Conservation (phyloP, 2,888 invertebrate genomes). For the Allolobophora icterica region DNA sequence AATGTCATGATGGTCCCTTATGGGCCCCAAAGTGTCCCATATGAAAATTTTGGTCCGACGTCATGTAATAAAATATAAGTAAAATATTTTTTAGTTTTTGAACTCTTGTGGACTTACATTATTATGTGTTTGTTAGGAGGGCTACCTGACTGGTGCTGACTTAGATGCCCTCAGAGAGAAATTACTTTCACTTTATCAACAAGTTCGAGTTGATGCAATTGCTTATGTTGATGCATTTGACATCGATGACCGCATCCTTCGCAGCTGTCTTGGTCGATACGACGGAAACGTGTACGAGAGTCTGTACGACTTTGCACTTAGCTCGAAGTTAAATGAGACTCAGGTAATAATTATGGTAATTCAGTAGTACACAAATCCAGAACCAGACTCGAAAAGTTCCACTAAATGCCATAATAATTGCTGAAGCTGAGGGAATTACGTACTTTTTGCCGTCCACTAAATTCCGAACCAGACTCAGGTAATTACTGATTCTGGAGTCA, state of each 20-base stretch:
- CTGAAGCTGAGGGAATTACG: no score
- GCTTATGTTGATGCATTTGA: constrained; percentile 91
- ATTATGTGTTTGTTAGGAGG: constrained; percentile 11
- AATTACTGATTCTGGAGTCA: no score
- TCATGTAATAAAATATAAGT: no score
- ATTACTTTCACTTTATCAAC: constrained; percentile 70
- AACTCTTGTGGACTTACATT: not conserved
- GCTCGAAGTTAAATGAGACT: constrained; percentile 55
- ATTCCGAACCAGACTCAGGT: no score
- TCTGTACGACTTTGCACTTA: constrained; percentile 64
- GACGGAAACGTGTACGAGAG: constrained; percentile 67
- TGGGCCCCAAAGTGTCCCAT: not conserved
- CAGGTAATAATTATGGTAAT: constrained; percentile 17
- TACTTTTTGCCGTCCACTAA: no score
- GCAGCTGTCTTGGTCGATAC: constrained; percentile 64
- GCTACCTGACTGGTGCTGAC: constrained; percentile 31
- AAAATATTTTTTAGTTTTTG: not conserved
- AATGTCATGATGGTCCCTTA: no score
- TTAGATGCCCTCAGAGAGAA: constrained; percentile 25
- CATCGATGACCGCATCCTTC: constrained; percentile 59
- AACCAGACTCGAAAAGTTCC: no score
- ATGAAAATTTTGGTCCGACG: not conserved
- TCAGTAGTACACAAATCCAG: no score
- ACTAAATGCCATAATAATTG: no score
- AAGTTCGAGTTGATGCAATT: constrained; percentile 84